Evolutionary conservation across 2,113 vertebrate species (phyloP), one percentile per base, ranked within the genome.

Genomic region (Pavo muticus): DNA sequence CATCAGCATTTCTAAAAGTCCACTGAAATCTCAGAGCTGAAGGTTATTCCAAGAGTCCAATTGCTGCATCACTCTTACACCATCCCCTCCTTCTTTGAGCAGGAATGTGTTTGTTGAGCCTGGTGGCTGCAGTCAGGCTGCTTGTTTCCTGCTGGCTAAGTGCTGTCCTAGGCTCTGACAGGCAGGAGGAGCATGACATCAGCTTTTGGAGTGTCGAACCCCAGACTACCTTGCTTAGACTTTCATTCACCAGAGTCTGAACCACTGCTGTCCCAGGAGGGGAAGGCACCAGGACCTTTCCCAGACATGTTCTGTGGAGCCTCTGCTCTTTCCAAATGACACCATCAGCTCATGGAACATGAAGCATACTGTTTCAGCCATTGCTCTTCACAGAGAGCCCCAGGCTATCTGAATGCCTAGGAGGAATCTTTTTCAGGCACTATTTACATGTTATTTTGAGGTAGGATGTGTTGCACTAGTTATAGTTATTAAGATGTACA

Each of bases 261-360:
- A 15, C 60, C 21, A 39, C 48, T 75, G 15, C n/a, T 89, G 30
- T 12, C 18, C 9, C 23, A 52, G 27, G 14, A 68, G 9, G 82
- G 21, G n/a, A 88, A 47, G 8, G 6, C 15, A 13, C 17, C 48
- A 45, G 7, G 29, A 60, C 45, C 30, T 87, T 68, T 10, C 32
- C 16, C 3, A 5, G 1, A 7, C 6, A 12, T 9, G 11, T 45
- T 16, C 7, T 0, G 6, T 52, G 27, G n/a, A 73, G 1, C 1
- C 13, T 2, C 11, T 50, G 35, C 25, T 81, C 11, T 83, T 8
- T 73, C 35, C 23, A n/a, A 50, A 25, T 12, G 13, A 4, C 21
- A 60, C 40, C 39, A 57, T 67, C 18, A 25, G 29, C 16, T 54
- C 14, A 1, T 23, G 59, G 54, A 71, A 50, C 27, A 23, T 50